Conservation (phyloP, 2,797 vertebrate genomes). For the Phoebastria nigripes region DNA sequence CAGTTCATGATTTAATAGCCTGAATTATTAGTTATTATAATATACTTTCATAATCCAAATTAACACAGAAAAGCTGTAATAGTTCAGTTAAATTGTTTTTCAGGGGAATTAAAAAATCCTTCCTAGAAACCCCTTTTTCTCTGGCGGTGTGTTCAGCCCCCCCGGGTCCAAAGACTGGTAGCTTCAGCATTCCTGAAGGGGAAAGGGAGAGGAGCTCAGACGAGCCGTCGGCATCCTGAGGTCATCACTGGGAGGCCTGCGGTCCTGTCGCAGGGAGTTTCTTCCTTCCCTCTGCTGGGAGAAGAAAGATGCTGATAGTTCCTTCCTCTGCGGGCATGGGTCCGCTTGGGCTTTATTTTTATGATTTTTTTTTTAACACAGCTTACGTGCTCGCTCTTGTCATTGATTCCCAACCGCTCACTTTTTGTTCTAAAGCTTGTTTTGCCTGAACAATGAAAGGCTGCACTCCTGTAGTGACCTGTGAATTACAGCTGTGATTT, state of each 20-base stretch:
- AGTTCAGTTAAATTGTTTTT: background rate
- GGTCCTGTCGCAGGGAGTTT: accelerated
- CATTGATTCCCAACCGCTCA: background rate
- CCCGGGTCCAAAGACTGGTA: background rate
- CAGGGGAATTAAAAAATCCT: background rate
- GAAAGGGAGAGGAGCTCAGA: background rate
- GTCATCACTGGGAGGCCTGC: accelerated
- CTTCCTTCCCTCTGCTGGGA: background rate
- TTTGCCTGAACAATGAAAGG: background rate
- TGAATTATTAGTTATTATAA: background rate
- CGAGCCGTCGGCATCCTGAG: background rate
- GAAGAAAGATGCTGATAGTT: background rate
- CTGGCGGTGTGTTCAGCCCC: background rate
- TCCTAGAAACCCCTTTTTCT: background rate
- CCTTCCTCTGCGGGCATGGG: background rate
- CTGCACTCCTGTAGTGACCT: background rate
- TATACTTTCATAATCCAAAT: background rate
- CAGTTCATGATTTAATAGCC: background rate
- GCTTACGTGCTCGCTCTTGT: accelerated
- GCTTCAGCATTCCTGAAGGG: background rate
- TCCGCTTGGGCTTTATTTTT: background rate
- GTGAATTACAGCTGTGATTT: background rate
- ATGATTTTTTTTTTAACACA: background rate
- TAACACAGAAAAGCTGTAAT: background rate
- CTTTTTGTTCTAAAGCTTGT: background rate